These are phyloP conservation scores for Poecilia wingei DNA, from an alignment of 2,797 vertebrate genomes.

Conservation along the genomic window DNA sequence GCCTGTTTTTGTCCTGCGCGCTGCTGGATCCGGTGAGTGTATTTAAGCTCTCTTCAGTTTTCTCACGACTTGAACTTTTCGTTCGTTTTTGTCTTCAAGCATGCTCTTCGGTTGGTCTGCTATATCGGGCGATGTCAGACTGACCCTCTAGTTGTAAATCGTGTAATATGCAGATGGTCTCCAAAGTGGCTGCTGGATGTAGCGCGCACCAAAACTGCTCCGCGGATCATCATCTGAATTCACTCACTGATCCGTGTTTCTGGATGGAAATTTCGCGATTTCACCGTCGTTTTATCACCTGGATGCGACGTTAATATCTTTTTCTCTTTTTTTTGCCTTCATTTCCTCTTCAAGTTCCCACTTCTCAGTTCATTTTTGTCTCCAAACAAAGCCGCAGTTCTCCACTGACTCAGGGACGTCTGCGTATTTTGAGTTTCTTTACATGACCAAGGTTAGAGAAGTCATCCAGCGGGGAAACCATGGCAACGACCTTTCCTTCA, in stretches of 20 bases:
- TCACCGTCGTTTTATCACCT: background rate
- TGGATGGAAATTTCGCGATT: background rate
- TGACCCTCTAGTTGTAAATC: background rate
- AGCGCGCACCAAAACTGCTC: constrained; percentile 7
- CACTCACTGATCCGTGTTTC: background rate
- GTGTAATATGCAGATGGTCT: no score
- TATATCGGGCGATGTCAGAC: background rate
- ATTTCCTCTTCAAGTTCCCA: background rate
- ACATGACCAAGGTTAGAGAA: constrained; percentile 17
- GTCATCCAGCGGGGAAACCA: constrained; percentile 40
- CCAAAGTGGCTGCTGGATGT: constrained; percentile 6
- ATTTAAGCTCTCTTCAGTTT: constrained; percentile 20
- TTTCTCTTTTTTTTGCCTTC: background rate
- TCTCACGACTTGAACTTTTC: constrained; percentile 16
- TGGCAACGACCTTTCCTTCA: constrained; percentile 63
- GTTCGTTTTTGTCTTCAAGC: background rate
- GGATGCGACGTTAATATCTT: background rate
- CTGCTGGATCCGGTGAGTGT: constrained; percentile 68
- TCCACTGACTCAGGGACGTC: background rate
- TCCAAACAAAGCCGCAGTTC: background rate
- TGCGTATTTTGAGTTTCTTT: background rate
- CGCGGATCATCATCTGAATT: background rate
- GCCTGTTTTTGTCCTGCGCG: constrained; percentile 52
- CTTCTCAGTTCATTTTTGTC: background rate
- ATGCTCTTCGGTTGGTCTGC: background rate